Evolutionary conservation across 2,888 invertebrate species (phyloP), one percentile per base, ranked within the genome.

Genomic region (Amphipyra tragopoginis): DNA sequence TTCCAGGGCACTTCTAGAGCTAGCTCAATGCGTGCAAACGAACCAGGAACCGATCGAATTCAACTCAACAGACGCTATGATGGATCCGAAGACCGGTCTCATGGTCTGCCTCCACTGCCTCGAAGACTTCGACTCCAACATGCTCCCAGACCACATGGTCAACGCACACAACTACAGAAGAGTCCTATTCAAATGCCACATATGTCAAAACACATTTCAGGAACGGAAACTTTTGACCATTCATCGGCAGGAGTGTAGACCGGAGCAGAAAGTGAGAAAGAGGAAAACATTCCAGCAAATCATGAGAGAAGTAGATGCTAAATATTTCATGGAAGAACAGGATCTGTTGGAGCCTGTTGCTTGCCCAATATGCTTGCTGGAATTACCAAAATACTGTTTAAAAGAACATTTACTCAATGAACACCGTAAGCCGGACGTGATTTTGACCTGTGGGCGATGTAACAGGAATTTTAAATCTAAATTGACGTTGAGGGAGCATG

Each of bases 31-130:
- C 13, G 79, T 84, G 0, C 80, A 86, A 63, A 68, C 75, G 0
- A 79, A 79, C 44, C 81, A 82, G 14, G 85, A 85, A 43, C 83
- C 81, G 0, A 81, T 85, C 0, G 84, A 84, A 40, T 85, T 84
- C 59, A 80, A 80, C 63, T 75, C 84, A 0, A 79, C 81, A 0
- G 83, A 84, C 9, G 83, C 80, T 0, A 77, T 81, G 64, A 53
- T 80, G 43, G 78, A 86, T 11, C 85, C 83, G 0, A 82, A 80
- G 42, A 81, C 83, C 0, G 82, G 82, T 0, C 58, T 59, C 3
- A 79, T 83, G 81, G 74, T 85, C 10, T 86, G 86, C 9, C 69
- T 86, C 0, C 84, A 83, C 42, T 86, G 86, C 49, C 75, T 81
- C 2, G 77, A 79, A 14, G 84, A 85, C n/a, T 70, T 85, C 0